phyloP scores from a whole-genome alignment of 2,888 invertebrate genomes.

The Halictus quadricinctus region DNA sequence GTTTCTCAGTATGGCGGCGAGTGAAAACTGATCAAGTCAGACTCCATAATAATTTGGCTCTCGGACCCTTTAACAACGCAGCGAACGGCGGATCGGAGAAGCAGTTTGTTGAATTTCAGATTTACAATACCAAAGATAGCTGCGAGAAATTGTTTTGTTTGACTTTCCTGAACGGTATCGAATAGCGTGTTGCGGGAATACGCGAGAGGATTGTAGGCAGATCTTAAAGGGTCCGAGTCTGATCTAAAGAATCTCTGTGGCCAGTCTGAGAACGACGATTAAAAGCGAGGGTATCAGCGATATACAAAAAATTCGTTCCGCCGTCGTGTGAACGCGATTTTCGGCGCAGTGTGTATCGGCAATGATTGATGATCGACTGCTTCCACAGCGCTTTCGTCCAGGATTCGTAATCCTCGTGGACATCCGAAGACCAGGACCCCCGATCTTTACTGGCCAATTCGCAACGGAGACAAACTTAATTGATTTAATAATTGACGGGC shows the following conservation, averaged over 20 bases:
- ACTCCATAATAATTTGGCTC: not conserved
- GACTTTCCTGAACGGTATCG: not conserved
- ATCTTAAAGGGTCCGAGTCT: not conserved
- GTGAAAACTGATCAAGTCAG: not conserved
- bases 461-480: constrained; percentile 16
- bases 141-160: not conserved
- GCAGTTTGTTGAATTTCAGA: not conserved
- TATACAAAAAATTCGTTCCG: constrained; percentile 7
- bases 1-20: not conserved
- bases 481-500: constrained; percentile 46
- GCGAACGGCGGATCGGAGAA: not conserved
- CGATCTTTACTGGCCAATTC: constrained; percentile 33
- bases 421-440: constrained; percentile 12
- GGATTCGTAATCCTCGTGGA: not conserved
- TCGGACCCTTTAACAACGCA: not conserved
- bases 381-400: not conserved
- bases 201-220: not conserved
- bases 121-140: not conserved
- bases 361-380: not conserved
- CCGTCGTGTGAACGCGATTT: not conserved
- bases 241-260: not conserved
- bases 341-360: not conserved
- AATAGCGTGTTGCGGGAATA: not conserved
- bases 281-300: not conserved
- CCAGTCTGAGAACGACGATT: not conserved